A percentile compares a stretch with the other conserved stretches of the same genome.
Evolutionary conservation across 2,113 vertebrate species (phyloP).

Genomic region (Sapajus apella): DNA sequence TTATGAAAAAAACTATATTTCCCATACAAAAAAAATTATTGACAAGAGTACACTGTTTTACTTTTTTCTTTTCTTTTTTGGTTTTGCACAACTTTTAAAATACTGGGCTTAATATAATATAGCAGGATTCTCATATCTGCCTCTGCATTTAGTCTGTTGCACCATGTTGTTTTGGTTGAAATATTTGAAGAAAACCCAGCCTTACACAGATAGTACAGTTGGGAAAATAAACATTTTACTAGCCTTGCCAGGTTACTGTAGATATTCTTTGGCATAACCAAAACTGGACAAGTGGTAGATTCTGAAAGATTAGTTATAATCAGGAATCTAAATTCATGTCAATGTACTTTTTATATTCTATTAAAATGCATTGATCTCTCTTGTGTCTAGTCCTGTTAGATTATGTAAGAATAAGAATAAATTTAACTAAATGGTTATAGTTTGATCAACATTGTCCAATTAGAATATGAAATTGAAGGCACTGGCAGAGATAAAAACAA

Average conservation of each 20-base stretch:
- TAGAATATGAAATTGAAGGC: neutral
- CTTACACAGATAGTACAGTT: neutral
- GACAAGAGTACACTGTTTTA: neutral
- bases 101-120: neutral
- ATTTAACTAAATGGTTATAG: slow-evolving; percentile 10
- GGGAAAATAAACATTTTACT: neutral
- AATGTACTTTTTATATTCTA: neutral
- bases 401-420: neutral
- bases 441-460: slow-evolving; percentile 10
- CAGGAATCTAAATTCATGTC: neutral
- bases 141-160: neutral
- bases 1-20: neutral
- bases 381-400: neutral
- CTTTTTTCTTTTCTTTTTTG: neutral
- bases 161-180: neutral
- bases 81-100: neutral
- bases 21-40: neutral
- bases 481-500: neutral
- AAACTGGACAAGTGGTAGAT: neutral
- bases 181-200: too few species aligned
- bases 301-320: neutral
- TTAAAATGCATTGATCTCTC: neutral
- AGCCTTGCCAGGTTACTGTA: neutral
- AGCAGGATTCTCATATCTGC: neutral
- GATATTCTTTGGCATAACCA: neutral